Percentiles rank a stretch among this genome's conserved stretches.
These are phyloP conservation scores for Limenitis camilla DNA, from an alignment of 2,888 invertebrate species.

Conservation along the genomic window DNA sequence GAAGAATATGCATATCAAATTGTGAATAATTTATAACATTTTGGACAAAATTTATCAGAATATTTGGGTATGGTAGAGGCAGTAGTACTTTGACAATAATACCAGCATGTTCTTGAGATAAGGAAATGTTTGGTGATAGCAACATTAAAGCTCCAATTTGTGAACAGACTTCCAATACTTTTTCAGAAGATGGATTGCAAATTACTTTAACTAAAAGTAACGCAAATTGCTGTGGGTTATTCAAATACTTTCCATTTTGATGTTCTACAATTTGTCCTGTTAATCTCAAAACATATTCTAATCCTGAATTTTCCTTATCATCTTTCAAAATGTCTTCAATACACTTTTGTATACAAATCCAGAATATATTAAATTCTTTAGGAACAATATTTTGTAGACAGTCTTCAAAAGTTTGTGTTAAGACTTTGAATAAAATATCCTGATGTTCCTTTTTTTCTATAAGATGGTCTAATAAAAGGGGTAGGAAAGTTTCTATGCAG, in stretches of 20 bases:
- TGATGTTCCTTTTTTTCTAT: constrained; percentile 66
- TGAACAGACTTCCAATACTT: constrained; percentile 61
- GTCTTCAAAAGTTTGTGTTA: constrained; percentile 78
- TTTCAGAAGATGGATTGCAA: constrained; percentile 59
- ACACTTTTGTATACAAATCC: constrained; percentile 68
- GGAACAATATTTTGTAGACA: constrained; percentile 77
- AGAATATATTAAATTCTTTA: constrained; percentile 79
- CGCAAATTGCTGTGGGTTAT: constrained; percentile 75
- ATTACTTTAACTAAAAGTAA: constrained; percentile 72
- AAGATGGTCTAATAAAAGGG: constrained; percentile 78
- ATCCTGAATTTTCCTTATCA: constrained; percentile 46
- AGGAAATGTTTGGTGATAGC: constrained; percentile 74
- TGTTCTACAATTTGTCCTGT: constrained; percentile 77
- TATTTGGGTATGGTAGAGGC: constrained; percentile 67
- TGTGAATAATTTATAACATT: constrained; percentile 78
- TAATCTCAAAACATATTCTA: constrained; percentile 71
- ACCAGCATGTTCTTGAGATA: constrained; percentile 83
- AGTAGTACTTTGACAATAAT: constrained; percentile 79
- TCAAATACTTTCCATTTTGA: constrained; percentile 78
- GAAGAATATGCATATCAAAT: constrained; percentile 83
- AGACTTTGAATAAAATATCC: constrained; percentile 76
- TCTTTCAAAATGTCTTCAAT: constrained; percentile 53
- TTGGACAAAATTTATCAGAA: constrained; percentile 78
- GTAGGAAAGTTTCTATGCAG: constrained; percentile 81
- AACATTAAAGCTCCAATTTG: constrained; percentile 76